A percentile compares a stretch with the other conserved stretches of the same genome.
These are phyloP conservation scores for Ophraella communa DNA, from an alignment of 2,888 invertebrate species.

Conservation along the genomic window DNA sequence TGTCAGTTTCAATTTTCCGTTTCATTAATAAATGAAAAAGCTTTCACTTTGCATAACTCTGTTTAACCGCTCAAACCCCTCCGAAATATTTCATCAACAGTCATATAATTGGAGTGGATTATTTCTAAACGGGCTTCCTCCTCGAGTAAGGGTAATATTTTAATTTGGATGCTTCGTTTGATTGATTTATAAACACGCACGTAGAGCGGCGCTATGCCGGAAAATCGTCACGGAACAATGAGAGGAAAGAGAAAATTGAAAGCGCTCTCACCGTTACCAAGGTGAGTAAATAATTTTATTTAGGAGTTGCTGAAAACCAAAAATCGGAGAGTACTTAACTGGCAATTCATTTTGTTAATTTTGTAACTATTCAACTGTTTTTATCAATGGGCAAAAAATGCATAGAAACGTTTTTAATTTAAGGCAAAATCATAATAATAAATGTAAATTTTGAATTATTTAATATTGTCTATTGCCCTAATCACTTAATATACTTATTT, in stretches of 20 bases:
- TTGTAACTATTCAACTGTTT: no score
- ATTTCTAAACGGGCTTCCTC: slow-evolving; percentile 41
- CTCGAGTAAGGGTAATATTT: slow-evolving; percentile 40
- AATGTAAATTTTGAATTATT: no score
- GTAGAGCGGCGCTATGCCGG: slow-evolving; percentile 19
- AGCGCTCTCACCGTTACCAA: slow-evolving; percentile 19
- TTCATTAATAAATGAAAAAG: slow-evolving; percentile 23
- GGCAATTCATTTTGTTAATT: slow-evolving; percentile 7
- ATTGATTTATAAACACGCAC: slow-evolving; percentile 45
- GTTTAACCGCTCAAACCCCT: slow-evolving; percentile 33
- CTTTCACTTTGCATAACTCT: slow-evolving; percentile 24
- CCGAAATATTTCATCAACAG: slow-evolving; percentile 40
- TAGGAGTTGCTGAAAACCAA: slow-evolving; percentile 2
- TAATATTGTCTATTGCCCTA: no score
- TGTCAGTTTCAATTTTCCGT: slow-evolving; percentile 8
- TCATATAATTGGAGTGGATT: slow-evolving; percentile 44
- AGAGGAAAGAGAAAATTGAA: slow-evolving; percentile 18
- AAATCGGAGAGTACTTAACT: not conserved
- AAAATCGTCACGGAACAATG: slow-evolving; percentile 16
- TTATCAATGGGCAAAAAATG: no score
- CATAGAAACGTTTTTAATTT: no score
- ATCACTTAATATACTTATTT: no score
- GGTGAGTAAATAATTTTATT: slow-evolving; percentile 21
- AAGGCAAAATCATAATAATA: no score
- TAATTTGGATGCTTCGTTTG: slow-evolving; percentile 43